Evolutionary conservation across 2,888 invertebrate genomes (phyloP), one percentile per base, ranked within the genome.

Genomic region (Lypha dubia): DNA sequence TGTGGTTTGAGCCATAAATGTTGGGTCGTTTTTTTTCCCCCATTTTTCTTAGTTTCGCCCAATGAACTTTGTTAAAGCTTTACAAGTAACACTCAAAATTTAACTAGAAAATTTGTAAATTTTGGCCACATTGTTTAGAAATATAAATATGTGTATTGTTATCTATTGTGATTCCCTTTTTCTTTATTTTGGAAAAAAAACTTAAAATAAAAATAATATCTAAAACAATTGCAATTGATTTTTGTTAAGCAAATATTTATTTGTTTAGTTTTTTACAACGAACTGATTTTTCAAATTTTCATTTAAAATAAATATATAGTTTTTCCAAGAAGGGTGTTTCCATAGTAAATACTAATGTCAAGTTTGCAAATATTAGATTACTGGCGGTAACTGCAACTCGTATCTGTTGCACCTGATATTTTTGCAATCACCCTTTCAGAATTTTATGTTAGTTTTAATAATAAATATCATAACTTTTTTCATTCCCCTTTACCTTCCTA

Each of bases 71-170:
- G 60, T 38, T 44, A 73, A 75, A 84, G 81, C 70, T 77, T 81
- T 65, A 84, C 68, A 84, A 84, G 22, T 84, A 84, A 84, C 84
- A 84, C 84, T 84, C 84, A 84, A 77, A 74, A 58, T 79, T 74
- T 77, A 84, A 84, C 79, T 67, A 81, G 11, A 38, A 73, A 41
- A 80, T 73, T 73, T 75, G 62, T 63, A 67, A 13, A 62, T 62
- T 71, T 53, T 56, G 65, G 63, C 62, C 38, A 75, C 46, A 46
- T 82, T 41, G 4, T 35, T 17, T 3, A 22, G 22, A 51, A 38
- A 38, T n/a, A n/a, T n/a, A 17, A 22, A 56, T 46, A 81, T 38
- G 13, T 28, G 51, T 17, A 73, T 65, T 67, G 22, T 77, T 63
- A 11, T 73, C 81, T 74, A 79, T 81, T 81, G 81, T 81, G 53